Conservation (phyloP, 1,140 invertebrate species). For the Pachyrhynchus sulphureomaculatus region DNA sequence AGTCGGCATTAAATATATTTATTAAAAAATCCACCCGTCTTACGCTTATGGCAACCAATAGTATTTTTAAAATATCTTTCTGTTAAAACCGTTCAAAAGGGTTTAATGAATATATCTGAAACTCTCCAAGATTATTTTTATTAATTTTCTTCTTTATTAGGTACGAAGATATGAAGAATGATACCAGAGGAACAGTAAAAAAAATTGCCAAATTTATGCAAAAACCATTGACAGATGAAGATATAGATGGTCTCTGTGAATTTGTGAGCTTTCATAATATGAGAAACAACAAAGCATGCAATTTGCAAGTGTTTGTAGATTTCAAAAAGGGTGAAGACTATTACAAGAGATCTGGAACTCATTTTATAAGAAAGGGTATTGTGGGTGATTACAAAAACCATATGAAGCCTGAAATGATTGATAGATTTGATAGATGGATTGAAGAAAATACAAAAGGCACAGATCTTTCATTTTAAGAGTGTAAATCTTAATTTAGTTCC, state of each 20-base stretch:
- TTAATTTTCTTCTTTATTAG: too few relatives aligned
- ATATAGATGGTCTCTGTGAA: slow-evolving; percentile 66
- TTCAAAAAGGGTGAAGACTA: slow-evolving; percentile 55
- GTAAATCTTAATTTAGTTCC: too few relatives aligned
- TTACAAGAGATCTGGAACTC: slow-evolving; percentile 56
- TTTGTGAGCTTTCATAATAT: slow-evolving; percentile 80
- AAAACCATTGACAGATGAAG: slow-evolving; percentile 64
- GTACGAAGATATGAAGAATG: slow-evolving; percentile 83
- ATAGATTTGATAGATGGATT: slow-evolving; percentile 75
- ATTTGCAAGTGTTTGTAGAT: slow-evolving; percentile 64
- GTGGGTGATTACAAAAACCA: slow-evolving; percentile 84
- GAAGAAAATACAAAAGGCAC: slow-evolving; percentile 65
- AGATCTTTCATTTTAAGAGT: slow-evolving; percentile 60
- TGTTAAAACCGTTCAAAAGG: too few relatives aligned
- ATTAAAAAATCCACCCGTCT: too few relatives aligned
- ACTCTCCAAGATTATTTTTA: too few relatives aligned
- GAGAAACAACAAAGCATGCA: slow-evolving; percentile 70
- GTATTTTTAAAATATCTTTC: too few relatives aligned
- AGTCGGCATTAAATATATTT: too few relatives aligned
- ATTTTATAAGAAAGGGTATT: slow-evolving; percentile 79
- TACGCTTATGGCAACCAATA: too few relatives aligned
- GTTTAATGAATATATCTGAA: too few relatives aligned
- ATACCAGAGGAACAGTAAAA: slow-evolving; percentile 63
- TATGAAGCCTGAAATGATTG: slow-evolving; percentile 69
- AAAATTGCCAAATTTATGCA: slow-evolving; percentile 74